These are phyloP conservation scores for Scaptomyza polygonia DNA, from an alignment of 2,888 invertebrate genomes.

Conservation along the genomic window DNA sequence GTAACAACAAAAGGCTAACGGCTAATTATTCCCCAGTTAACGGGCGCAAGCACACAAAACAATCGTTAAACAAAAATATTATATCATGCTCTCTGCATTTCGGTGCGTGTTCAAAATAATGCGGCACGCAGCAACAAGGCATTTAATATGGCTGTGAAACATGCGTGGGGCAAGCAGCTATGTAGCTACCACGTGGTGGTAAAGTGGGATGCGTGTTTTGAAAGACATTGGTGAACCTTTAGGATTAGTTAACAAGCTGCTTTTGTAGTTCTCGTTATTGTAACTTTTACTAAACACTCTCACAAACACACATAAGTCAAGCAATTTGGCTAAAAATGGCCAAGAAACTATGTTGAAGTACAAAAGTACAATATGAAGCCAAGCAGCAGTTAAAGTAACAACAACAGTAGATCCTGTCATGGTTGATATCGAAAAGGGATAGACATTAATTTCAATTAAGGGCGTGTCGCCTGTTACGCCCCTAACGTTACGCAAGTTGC, in stretches of 20 bases:
- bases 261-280: conserved; percentile 28
- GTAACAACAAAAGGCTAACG: conserved; percentile 60
- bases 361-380: conserved; percentile 32
- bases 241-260: conserved; percentile 54
- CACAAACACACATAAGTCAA: conserved; percentile 46
- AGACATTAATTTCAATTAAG: conserved; percentile 80
- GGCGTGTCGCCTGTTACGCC: conserved; percentile 55
- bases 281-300: background rate
- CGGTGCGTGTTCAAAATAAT: conserved; percentile 76
- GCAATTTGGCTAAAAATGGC: conserved; percentile 44
- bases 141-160: conserved; percentile 28
- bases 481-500: conserved; percentile 44
- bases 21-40: conserved; percentile 77
- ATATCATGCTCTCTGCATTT: conserved; percentile 43
- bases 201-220: conserved; percentile 46
- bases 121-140: conserved; percentile 54
- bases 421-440: conserved; percentile 70
- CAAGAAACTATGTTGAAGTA: conserved; percentile 52
- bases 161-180: conserved; percentile 23
- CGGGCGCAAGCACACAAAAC: conserved; percentile 69
- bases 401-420: conserved; percentile 5
- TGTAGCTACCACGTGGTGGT: background rate
- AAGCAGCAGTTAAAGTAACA: background rate
- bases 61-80: conserved; percentile 79
- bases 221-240: conserved; percentile 26